These are phyloP conservation scores for Prorops nasuta DNA, from an alignment of 1,140 invertebrate genomes.

Conservation along the genomic window DNA sequence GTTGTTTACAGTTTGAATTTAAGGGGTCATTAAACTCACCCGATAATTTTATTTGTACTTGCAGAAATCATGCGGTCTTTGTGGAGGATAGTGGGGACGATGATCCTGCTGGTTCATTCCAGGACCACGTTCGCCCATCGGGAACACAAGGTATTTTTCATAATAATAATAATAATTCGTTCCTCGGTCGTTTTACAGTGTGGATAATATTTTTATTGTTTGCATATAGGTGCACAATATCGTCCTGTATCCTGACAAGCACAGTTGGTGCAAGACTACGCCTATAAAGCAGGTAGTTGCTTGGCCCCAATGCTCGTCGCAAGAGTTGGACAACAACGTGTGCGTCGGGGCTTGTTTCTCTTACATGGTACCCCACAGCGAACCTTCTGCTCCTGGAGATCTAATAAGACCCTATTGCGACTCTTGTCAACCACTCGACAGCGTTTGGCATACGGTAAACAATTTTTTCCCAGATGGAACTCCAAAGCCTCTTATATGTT, in stretches of 20 bases:
- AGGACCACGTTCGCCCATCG: slow-evolving; percentile 51
- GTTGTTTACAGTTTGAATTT: too few species aligned
- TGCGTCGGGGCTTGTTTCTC: slow-evolving; percentile 71
- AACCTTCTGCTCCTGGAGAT: slow-evolving; percentile 66
- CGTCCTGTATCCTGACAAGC: slow-evolving; percentile 66
- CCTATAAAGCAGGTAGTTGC: slow-evolving; percentile 67
- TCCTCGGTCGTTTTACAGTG: too few species aligned
- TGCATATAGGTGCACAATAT: slow-evolving; percentile 70
- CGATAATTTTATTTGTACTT: too few species aligned
- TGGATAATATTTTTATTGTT: too few species aligned
- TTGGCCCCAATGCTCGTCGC: slow-evolving; percentile 61
- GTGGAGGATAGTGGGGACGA: slow-evolving; percentile 24
- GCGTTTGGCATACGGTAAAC: slow-evolving; percentile 65
- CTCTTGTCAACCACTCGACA: slow-evolving; percentile 64
- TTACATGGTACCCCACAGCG: slow-evolving; percentile 67
- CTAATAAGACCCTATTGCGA: slow-evolving; percentile 68
- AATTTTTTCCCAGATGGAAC: neutral
- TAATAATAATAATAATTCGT: too few species aligned
- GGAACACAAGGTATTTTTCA: slow-evolving; percentile 49
- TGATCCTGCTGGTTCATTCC: too few species aligned
- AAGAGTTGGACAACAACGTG: slow-evolving; percentile 68
- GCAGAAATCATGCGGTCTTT: slow-evolving; percentile 39
- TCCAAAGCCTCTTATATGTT: too few species aligned
- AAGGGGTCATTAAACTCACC: too few species aligned
- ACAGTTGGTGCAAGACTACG: slow-evolving; percentile 70